Evolutionary conservation across 1,140 invertebrate species (phyloP), one percentile per base, ranked within the genome.

Genomic region (Mesaphorura yosii): DNA sequence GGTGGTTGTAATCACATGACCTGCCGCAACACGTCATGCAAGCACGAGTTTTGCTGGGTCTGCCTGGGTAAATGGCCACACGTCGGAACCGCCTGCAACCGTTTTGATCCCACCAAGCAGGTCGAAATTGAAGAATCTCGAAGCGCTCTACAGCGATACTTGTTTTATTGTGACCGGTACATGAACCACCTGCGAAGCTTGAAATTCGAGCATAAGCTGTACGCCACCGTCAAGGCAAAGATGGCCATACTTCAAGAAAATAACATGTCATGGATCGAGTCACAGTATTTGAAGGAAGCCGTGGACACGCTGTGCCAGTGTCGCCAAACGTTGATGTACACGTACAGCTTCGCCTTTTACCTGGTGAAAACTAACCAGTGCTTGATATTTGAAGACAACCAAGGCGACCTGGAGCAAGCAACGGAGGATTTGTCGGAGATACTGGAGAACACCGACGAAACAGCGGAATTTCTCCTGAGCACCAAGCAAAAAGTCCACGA

Each of bases 341-440:
- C 81, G 6, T 84, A 84, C 64, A 80, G 80, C 22, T 84, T 84
- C 69, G 81, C 81, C 14, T 84, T 79, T 66, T 83, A 83, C 66
- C 67, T 83, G 22, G 74, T 73, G 53, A 78, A 77, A 65, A 81
- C 78, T 62, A 82, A 82, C 66, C 78, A 83, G 66, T 78, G 78
- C 26, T 75, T 76, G 55, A 82, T 84, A 58, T 84, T 84, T 70
- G 81, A 84, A 69, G 79, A 80, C 42, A 84, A 84, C 68, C 82
- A 84, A 68, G 75, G 75, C 57, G 82, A 84, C 69, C 66, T 84
- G 31, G 81, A 84, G 66, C 72, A 72, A 60, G 76, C 80, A 4
- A 82, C 80, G 1, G 59, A 61, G 26, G 28, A 27, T 26, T 27
- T 61, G 2, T 51, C 52, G 1, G 52, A 25, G 7, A 40, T 44